Conservation (phyloP, 2,113 vertebrate species). For the Anoura caudifer region DNA sequence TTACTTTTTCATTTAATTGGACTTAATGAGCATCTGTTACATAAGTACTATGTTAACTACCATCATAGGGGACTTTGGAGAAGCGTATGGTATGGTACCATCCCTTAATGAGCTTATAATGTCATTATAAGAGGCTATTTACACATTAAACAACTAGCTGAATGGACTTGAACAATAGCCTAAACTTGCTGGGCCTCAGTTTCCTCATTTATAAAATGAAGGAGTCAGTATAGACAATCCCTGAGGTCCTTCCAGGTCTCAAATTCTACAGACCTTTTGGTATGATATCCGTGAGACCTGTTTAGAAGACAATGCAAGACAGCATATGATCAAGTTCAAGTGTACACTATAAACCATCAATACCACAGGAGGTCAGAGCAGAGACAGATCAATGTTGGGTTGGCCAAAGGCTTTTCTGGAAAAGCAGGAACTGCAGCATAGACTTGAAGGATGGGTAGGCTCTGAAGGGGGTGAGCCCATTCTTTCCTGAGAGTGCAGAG, state of each 20-base stretch:
- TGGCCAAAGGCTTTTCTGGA: background rate
- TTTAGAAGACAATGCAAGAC: background rate
- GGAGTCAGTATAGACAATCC: background rate
- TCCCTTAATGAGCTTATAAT: background rate
- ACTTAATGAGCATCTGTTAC: conserved; percentile 13
- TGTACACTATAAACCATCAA: background rate
- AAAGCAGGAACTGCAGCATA: background rate
- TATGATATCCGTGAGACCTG: background rate
- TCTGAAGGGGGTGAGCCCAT: background rate
- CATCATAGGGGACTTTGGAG: background rate
- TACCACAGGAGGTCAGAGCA: background rate
- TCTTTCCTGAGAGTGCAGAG: background rate
- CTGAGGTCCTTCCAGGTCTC: background rate
- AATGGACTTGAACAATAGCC: background rate
- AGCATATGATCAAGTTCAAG: background rate
- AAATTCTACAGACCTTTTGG: background rate
- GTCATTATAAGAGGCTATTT: background rate
- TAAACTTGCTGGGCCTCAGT: background rate
- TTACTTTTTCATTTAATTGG: conserved; percentile 22
- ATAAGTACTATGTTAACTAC: background rate
- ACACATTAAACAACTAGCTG: background rate
- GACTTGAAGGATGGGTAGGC: background rate
- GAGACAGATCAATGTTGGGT: background rate
- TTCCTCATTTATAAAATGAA: conserved; percentile 31
- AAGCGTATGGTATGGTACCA: background rate